Conservation (phyloP, 2,888 invertebrate species). For the Amorpha juglandis region DNA sequence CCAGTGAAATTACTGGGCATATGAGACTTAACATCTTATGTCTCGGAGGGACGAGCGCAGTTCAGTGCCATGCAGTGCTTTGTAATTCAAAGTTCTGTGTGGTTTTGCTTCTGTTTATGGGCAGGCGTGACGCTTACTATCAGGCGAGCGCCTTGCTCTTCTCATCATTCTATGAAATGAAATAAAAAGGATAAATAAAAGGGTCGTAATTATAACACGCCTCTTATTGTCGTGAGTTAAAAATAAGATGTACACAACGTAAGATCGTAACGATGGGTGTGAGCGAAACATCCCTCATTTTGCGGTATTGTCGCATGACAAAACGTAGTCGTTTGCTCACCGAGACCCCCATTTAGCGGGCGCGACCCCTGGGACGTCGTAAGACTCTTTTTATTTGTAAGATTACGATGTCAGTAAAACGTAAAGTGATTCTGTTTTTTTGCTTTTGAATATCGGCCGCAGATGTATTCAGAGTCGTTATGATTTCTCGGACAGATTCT, state of each 20-base stretch:
- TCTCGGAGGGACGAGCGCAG: no score
- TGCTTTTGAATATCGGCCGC: slow-evolving; percentile 45
- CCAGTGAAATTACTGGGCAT: no score
- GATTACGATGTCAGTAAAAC: slow-evolving; percentile 67
- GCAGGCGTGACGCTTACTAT: no score
- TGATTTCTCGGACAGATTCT: slow-evolving; percentile 40
- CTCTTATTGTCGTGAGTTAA: no score
- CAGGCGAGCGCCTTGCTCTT: no score
- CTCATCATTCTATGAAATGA: no score
- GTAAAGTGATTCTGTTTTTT: slow-evolving; percentile 64
- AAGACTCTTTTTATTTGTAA: slow-evolving; percentile 63
- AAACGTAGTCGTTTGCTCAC: slow-evolving; percentile 61
- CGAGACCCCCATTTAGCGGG: slow-evolving; percentile 50
- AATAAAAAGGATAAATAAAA: no score
- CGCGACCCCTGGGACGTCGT: slow-evolving; percentile 49
- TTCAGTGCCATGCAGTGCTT: no score
- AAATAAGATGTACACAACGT: slow-evolving; percentile 33
- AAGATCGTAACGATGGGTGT: slow-evolving; percentile 27
- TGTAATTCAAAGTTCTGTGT: no score
- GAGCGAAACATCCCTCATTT: slow-evolving; percentile 52
- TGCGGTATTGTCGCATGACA: slow-evolving; percentile 67
- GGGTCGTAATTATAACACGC: no score
- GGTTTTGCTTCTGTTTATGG: no score
- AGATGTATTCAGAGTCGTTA: slow-evolving; percentile 40
- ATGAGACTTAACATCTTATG: no score